Evolutionary conservation across 2,113 vertebrate species (phyloP), one percentile per base, ranked within the genome.

Genomic region (Tenebrosternarchus preto): DNA sequence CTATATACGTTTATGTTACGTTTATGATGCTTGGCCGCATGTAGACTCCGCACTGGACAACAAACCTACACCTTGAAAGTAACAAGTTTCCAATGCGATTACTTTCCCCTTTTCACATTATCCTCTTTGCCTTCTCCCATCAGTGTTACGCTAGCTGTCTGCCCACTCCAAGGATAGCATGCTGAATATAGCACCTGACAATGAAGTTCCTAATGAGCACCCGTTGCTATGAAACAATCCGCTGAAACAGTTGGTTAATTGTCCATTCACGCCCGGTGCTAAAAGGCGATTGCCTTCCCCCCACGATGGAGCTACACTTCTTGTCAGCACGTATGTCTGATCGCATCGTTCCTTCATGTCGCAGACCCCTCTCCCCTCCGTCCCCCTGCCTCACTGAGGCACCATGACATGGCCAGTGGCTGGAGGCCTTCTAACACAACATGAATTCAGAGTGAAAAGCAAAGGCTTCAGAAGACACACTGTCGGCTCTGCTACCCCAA

Each of bases 191-290:
- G 87, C 84, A 79, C 57, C 60, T 61, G 71, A 20, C 83, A 72
- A 82, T 73, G 69, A 64, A 83, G 75, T 77, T 81, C 74, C 79
- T 87, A 87, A 87, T 82, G 85, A 87, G 74, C 57, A 64, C 76
- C 46, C n/a, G 89, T 90, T 88, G 86, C 89, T 89, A 88, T 80
- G 89, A 86, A 80, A 90, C 85, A 77, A 82, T 77, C 84, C 66
- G 25, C 72, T 39, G 76, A 86, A 82, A 86, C 84, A 76, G 83
- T 87, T 85, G 85, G 78, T 84, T 88, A 84, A 86, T 88, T 88
- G 88, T 86, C 83, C 67, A 82, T 85, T 81, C 64, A 69, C 57
- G 72, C 76, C 74, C 19, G 53, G 69, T 46, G 39, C 16, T 56
- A 57, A 57, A 76, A 83, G 16, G 56, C 71, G 66, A 82, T 17